A percentile compares a stretch with the other conserved stretches of the same genome.
Conservation (phyloP, 1,140 invertebrate species). For the Psilanteris sp. region DNA sequence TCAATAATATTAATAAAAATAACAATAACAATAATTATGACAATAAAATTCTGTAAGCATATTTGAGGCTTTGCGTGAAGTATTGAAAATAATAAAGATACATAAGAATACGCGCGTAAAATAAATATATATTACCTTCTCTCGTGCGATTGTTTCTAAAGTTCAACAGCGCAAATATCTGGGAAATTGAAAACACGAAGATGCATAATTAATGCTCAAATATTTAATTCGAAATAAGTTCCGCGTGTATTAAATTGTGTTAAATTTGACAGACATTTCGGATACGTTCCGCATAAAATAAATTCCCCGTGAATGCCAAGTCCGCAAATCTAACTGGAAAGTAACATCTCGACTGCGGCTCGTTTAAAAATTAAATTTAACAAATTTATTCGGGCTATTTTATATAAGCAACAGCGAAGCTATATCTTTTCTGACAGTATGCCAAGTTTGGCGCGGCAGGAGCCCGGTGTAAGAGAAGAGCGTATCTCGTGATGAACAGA, state of each 20-base stretch:
- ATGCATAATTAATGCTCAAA: too few relatives aligned
- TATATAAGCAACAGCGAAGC: conserved; percentile 50
- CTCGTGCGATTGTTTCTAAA: too few relatives aligned
- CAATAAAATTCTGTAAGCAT: too few relatives aligned
- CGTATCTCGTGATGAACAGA: conserved; percentile 43
- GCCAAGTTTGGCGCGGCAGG: conserved; percentile 45
- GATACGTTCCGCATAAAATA: background rate
- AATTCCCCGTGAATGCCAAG: conserved; percentile 1
- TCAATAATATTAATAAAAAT: too few relatives aligned
- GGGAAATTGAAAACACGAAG: too few relatives aligned
- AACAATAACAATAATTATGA: too few relatives aligned
- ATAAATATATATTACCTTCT: too few relatives aligned
- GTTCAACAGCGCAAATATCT: too few relatives aligned
- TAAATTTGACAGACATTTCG: conserved; percentile 1
- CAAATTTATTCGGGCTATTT: conserved; percentile 59
- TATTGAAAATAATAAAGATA: too few relatives aligned
- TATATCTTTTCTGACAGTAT: conserved; percentile 55
- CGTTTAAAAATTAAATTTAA: conserved; percentile 59
- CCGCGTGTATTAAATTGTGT: background rate
- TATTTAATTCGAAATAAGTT: too few relatives aligned
- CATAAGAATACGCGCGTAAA: too few relatives aligned
- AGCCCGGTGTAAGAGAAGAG: conserved; percentile 15
- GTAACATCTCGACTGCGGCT: conserved; percentile 15
- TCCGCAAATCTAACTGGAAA: conserved; percentile 19
- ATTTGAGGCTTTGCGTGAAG: too few relatives aligned